A percentile compares a stretch with the other conserved stretches of the same genome.
phyloP scores from a whole-genome alignment of 2,797 vertebrate species.

The Clarias platycephalus region DNA sequence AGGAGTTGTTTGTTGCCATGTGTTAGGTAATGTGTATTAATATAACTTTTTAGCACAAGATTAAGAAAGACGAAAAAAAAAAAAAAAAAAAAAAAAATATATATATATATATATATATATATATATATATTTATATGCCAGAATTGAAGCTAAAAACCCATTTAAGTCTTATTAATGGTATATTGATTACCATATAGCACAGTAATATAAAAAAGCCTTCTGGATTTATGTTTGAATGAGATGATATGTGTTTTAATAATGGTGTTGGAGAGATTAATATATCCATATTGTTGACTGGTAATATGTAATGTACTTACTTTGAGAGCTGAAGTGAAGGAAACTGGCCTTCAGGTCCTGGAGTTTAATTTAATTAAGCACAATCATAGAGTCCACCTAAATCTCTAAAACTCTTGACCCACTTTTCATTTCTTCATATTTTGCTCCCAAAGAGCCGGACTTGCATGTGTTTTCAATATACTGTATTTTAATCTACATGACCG shows the following conservation, averaged over 20 bases:
- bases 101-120: too few relatives aligned
- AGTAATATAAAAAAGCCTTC: constrained; percentile 33
- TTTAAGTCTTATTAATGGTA: constrained; percentile 47
- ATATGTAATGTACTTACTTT: constrained; percentile 12
- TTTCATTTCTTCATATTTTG: too few relatives aligned
- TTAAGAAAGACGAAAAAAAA: too few relatives aligned
- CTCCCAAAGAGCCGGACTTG: too few relatives aligned
- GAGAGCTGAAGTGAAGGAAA: constrained; percentile 16
- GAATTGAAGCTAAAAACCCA: constrained; percentile 27
- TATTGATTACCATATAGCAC: constrained; percentile 50
- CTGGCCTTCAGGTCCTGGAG: neutral
- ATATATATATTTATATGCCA: too few relatives aligned
- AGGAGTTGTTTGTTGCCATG: neutral
- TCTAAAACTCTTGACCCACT: neutral
- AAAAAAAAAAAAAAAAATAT: too few relatives aligned
- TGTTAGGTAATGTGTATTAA: neutral
- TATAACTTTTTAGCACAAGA: neutral
- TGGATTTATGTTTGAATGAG: constrained; percentile 27
- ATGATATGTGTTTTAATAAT: constrained; percentile 30
- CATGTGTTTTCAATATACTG: too few relatives aligned
- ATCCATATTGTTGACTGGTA: constrained; percentile 26
- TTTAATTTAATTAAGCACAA: constrained; percentile 21
- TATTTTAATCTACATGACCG: too few relatives aligned
- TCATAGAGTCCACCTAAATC: neutral
- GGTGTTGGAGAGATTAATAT: constrained; percentile 38